A percentile compares a stretch with the other conserved stretches of the same genome.
phyloP scores from a whole-genome alignment of 2,797 vertebrate genomes.

The Carduelis carduelis region DNA sequence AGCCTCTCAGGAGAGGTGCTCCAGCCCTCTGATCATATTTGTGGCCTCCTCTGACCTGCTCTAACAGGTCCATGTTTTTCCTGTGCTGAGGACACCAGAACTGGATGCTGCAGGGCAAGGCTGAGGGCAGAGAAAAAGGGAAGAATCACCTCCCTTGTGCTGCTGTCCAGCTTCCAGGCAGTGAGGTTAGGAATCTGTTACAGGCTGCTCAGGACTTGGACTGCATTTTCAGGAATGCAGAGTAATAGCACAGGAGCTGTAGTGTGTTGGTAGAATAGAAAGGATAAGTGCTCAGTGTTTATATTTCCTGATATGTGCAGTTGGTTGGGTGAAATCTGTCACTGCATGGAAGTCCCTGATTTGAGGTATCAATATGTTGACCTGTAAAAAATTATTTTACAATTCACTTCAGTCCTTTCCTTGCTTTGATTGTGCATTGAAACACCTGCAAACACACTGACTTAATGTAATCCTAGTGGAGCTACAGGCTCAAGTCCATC shows the following conservation, averaged over 20 bases:
- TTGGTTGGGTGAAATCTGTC: not conserved
- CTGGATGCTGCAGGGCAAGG: fast-evolving
- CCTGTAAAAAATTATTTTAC: not conserved
- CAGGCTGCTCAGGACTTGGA: not conserved
- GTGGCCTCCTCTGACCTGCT: not conserved
- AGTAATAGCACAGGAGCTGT: not conserved
- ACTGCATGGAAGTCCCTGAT: not conserved
- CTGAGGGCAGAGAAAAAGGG: not conserved
- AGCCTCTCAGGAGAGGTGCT: not conserved
- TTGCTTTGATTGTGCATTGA: not conserved
- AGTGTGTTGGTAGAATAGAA: not conserved
- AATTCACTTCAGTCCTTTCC: not conserved
- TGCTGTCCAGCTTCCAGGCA: not conserved
- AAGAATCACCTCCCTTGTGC: not conserved
- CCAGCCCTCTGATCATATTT: not conserved
- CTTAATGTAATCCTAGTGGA: not conserved
- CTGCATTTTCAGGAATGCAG: not conserved
- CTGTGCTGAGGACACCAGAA: not conserved
- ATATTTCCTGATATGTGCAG: not conserved
- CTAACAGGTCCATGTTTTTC: not conserved
- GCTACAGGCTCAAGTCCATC: not conserved
- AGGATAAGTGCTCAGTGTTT: not conserved
- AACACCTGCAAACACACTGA: not conserved
- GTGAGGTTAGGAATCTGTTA: not conserved
- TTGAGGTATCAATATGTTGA: not conserved